A percentile compares a stretch with the other conserved stretches of the same genome.
Evolutionary conservation across 2,888 invertebrate species (phyloP).

Genomic region (Chymomyza procnemis): DNA sequence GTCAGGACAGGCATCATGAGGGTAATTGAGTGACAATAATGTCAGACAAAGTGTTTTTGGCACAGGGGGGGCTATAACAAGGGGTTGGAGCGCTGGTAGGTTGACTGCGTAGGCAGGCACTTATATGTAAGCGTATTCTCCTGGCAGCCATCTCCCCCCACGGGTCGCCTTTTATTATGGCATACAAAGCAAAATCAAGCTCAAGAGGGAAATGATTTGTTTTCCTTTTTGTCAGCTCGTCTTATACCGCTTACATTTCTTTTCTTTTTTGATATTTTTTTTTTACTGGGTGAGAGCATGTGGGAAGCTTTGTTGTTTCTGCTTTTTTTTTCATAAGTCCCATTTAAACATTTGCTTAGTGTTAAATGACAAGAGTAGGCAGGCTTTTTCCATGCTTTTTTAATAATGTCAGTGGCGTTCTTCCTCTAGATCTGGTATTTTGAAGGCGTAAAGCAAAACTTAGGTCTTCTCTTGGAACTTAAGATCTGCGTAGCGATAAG

Average conservation of each 20-base stretch:
- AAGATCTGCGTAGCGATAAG: too few relatives aligned
- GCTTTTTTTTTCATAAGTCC: slow-evolving; percentile 28
- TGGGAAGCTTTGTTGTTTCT: slow-evolving; percentile 6
- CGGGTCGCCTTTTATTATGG: slow-evolving; percentile 15
- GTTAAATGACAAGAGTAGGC: slow-evolving; percentile 42
- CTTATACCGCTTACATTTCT: slow-evolving; percentile 40
- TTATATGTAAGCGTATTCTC: slow-evolving; percentile 36
- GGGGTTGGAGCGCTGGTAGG: slow-evolving; percentile 23
- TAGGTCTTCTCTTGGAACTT: too few relatives aligned
- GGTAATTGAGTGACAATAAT: slow-evolving; percentile 78
- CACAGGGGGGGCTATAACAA: slow-evolving; percentile 4
- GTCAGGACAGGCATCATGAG: slow-evolving; percentile 69
- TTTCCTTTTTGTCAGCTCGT: slow-evolving; percentile 58
- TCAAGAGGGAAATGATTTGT: slow-evolving; percentile 77
- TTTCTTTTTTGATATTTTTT: slow-evolving; percentile 25
- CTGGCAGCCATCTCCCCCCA: slow-evolving; percentile 2
- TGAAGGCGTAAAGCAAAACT: too few relatives aligned
- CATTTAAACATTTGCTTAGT: slow-evolving; percentile 74
- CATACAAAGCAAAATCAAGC: slow-evolving; percentile 66
- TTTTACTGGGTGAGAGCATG: slow-evolving; percentile 17
- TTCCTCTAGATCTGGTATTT: too few relatives aligned
- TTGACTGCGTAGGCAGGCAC: slow-evolving; percentile 45
- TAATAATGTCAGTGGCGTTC: too few relatives aligned
- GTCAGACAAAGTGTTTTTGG: slow-evolving; percentile 66
- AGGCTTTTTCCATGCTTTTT: slow-evolving; percentile 30